Evolutionary conservation across 2,113 vertebrate genomes (phyloP).

Genomic region (Tympanuchus pallidicinctus): DNA sequence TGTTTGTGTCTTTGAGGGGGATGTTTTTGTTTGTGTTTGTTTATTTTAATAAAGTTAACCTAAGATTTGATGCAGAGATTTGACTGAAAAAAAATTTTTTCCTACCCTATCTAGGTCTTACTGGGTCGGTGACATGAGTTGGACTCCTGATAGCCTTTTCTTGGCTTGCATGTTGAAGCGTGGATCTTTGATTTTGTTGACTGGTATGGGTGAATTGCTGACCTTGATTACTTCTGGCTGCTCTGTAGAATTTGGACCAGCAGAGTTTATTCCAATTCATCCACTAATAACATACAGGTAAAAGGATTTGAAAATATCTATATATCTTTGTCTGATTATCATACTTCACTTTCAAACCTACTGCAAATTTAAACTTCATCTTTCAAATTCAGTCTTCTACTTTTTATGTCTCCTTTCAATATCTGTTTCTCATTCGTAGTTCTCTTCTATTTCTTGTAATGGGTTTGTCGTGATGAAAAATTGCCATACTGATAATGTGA

Average conservation of each 20-base stretch:
- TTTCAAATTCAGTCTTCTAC: conserved; percentile 51
- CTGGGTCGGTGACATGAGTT: conserved; percentile 91
- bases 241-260: conserved; percentile 92
- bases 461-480: conserved; percentile 71
- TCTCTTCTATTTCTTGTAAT: conserved; percentile 77
- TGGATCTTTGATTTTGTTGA: conserved; percentile 90
- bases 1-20: not conserved
- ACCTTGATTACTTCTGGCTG: conserved; percentile 88
- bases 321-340: not conserved
- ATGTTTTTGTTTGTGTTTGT: not conserved
- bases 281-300: conserved; percentile 93
- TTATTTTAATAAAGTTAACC: not conserved
- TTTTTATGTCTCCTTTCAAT: conserved; percentile 66
- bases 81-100: not conserved
- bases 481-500: conserved; percentile 71
- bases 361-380: conserved; percentile 11
- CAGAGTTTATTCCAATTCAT: conserved; percentile 94
- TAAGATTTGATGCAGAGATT: not conserved
- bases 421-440: conserved; percentile 75
- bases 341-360: conserved; percentile 27
- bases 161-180: conserved; percentile 93
- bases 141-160: conserved; percentile 89
- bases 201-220: conserved; percentile 87
- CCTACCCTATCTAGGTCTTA: conserved; percentile 85
- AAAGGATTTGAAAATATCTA: not conserved